A percentile compares a stretch with the other conserved stretches of the same genome.
phyloP scores from a whole-genome alignment of 2,888 invertebrate genomes.

The Ditylenchus weischeri region DNA sequence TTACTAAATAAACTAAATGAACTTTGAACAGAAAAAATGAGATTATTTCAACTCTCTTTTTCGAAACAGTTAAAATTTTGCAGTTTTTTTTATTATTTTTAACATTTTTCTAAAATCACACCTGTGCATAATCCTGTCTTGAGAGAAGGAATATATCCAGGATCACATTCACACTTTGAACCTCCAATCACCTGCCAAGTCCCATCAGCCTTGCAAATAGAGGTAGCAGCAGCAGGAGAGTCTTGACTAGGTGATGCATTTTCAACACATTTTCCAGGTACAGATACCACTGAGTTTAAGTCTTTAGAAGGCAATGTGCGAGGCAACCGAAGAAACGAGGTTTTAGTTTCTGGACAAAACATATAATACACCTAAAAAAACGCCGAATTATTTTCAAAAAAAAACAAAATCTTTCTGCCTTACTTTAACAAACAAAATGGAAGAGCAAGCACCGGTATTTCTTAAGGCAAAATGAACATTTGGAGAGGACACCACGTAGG shows the following conservation, averaged over 20 bases:
- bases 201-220: conserved; percentile 83
- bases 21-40: neutral
- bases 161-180: conserved; percentile 47
- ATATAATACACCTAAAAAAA: conserved; percentile 79
- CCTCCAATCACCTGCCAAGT: conserved; percentile 81
- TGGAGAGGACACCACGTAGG: conserved; percentile 78
- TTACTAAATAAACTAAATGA: conserved; percentile 7
- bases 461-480: conserved; percentile 96
- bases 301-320: conserved; percentile 89
- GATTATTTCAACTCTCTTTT: neutral
- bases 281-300: conserved; percentile 83
- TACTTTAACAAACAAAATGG: conserved; percentile 80
- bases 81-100: neutral
- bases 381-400: conserved; percentile 13
- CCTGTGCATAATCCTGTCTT: conserved; percentile 72
- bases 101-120: conserved; percentile 12
- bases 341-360: conserved; percentile 86
- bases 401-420: neutral
- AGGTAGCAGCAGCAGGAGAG: conserved; percentile 55
- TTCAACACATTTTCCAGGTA: conserved; percentile 83
- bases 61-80: no score
- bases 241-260: conserved; percentile 67
- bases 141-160: conserved; percentile 38
- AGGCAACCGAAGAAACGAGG: conserved; percentile 86
- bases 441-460: conserved; percentile 96